Base-by-base conservation (phyloP, 2,113 vertebrate genomes). In the Etheostoma cragini region DNA sequence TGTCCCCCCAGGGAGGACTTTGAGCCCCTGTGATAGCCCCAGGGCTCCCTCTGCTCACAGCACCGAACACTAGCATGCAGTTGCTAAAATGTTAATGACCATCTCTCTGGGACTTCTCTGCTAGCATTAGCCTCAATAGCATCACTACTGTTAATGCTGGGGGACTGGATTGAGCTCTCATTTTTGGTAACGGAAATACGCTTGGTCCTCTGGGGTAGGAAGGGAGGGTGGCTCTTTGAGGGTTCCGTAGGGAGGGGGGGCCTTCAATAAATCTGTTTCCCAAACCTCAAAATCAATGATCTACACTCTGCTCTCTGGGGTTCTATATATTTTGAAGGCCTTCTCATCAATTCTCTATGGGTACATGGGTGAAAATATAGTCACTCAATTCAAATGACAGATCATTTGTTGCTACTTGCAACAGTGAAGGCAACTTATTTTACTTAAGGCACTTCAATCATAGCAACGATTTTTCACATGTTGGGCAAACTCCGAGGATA, bases 81-180 rank as follows among this genome's bases (percentile, higher is more conserved):
- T 57, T 35, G 33, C 58, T 79, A 8, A 90, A 87, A 90, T 86
- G 75, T 76, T 81, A 86, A 90, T 87, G 77, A 68, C 54, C 68
- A 67, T 57, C 58, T 89, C 82, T 70, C 50, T 69, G 56, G 80
- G 77, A 76, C 19, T 42, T 68, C 35, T 62, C 80, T 62, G 67
- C 62, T 71, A 85, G 79, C 74, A 63, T 88, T 80, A 89, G 68
- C 72, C 58, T 82, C 67, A 80, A 84, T 80, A 72, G 78, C 54
- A 67, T 64, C 60, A 60, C 38, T 52, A 42, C 46, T 56, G 57
- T 73, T 75, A 52, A 35, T 21, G 52, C 19, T 24, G n/a, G 33
- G 11, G 60, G 61, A 78, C 22, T 35, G 16, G 46, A 61, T 38
- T 24, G 17, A 60, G 78, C 46, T 76, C 35, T 73, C 12, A 61